These are phyloP conservation scores for Yasuhikotakia modesta DNA, from an alignment of 2,797 vertebrate genomes.

Conservation along the genomic window DNA sequence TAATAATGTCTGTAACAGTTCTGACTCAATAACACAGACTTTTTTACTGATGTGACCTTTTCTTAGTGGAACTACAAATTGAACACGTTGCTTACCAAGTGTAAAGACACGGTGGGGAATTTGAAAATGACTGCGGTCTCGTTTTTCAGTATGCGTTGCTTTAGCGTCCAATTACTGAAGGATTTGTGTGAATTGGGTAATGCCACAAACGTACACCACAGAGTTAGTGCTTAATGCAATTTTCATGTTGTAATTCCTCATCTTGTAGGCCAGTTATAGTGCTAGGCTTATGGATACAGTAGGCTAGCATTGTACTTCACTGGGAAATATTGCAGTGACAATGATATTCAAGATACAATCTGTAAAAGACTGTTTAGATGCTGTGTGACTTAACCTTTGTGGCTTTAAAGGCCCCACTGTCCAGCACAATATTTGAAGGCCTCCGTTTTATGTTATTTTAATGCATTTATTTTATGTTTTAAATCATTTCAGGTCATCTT, in stretches of 20 bases:
- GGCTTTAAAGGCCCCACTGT: too few species aligned
- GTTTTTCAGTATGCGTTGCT: background rate
- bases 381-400: too few species aligned
- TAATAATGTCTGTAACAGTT: background rate
- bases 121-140: background rate
- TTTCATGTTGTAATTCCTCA: background rate
- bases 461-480: too few species aligned
- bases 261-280: background rate
- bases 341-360: too few species aligned
- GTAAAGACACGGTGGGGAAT: conserved; percentile 18
- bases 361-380: too few species aligned
- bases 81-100: conserved; percentile 20
- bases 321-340: background rate
- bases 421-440: too few species aligned
- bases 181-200: background rate
- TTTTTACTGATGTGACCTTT: conserved; percentile 49
- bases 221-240: background rate
- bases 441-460: too few species aligned
- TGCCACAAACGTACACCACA: background rate
- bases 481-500: too few species aligned
- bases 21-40: conserved; percentile 34
- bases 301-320: background rate
- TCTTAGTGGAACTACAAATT: conserved; percentile 36
- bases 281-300: background rate
- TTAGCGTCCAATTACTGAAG: background rate